Conservation (phyloP, 2,797 vertebrate genomes). For the Scarus forsteni region DNA sequence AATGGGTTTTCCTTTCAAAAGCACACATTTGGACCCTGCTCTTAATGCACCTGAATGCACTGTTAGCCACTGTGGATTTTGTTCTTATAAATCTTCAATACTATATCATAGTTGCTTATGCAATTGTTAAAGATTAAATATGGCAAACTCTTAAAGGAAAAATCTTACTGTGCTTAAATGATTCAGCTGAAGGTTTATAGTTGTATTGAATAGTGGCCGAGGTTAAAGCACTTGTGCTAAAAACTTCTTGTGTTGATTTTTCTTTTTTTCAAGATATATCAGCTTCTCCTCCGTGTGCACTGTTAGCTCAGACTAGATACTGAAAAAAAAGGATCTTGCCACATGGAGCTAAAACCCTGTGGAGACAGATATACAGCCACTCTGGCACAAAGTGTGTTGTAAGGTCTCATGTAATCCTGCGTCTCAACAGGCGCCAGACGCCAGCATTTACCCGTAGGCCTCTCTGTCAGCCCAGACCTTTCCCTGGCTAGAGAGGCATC, state of each 20-base stretch:
- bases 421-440: conserved; percentile 74
- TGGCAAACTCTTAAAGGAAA: background rate
- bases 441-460: conserved; percentile 81
- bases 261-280: conserved; percentile 20
- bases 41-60: conserved; percentile 11
- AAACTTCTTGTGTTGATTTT: conserved; percentile 16
- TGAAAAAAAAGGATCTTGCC: conserved; percentile 29
- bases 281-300: conserved; percentile 27
- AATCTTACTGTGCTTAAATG: conserved; percentile 14
- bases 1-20: conserved; percentile 7
- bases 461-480: conserved; percentile 77
- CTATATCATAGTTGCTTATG: background rate
- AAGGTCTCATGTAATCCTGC: conserved; percentile 79
- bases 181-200: conserved; percentile 5
- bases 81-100: background rate
- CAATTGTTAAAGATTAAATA: background rate
- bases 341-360: conserved; percentile 61
- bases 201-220: conserved; percentile 3
- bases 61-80: background rate
- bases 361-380: conserved; percentile 62
- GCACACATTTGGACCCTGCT: background rate
- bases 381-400: conserved; percentile 72
- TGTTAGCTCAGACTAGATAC: conserved; percentile 38
- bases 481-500: conserved; percentile 74
- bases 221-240: background rate